Evolutionary conservation across 2,113 vertebrate genomes (phyloP).

Genomic region (Cairina moschata): DNA sequence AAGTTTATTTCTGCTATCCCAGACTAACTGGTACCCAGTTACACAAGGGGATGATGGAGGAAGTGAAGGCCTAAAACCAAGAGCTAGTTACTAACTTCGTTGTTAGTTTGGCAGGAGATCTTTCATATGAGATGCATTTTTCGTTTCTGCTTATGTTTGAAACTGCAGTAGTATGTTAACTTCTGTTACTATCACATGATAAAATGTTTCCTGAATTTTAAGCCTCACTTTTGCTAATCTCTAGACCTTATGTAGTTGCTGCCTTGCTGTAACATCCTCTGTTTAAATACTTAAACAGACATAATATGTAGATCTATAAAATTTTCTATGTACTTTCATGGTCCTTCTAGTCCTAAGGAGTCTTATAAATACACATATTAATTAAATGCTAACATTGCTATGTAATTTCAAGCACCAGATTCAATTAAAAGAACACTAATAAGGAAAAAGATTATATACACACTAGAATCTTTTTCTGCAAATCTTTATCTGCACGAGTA

Average conservation of each 20-base stretch:
- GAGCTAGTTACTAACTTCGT: background rate
- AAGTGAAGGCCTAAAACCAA: background rate
- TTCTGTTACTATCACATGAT: background rate
- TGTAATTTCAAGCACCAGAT: slow-evolving; percentile 31
- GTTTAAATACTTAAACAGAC: slow-evolving; percentile 38
- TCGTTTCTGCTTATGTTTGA: background rate
- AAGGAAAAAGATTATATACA: background rate
- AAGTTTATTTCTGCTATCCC: background rate
- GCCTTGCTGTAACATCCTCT: background rate
- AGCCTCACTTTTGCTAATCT: background rate
- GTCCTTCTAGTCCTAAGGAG: slow-evolving; percentile 16
- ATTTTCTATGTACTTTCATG: background rate
- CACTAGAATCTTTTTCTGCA: background rate
- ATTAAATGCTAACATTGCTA: slow-evolving; percentile 30
- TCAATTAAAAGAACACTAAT: slow-evolving; percentile 29
- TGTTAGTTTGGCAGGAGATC: background rate
- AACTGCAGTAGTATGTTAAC: background rate
- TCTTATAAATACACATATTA: background rate
- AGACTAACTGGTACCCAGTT: background rate
- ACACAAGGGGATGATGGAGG: background rate
- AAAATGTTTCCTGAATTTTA: background rate
- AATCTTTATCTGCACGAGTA: background rate
- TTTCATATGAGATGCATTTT: background rate
- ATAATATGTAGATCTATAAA: background rate
- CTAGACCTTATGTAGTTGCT: background rate